Percentiles rank a stretch among this genome's conserved stretches.
Evolutionary conservation across 1,140 invertebrate genomes (phyloP).

Genomic region (Oedothorax gibbosus): DNA sequence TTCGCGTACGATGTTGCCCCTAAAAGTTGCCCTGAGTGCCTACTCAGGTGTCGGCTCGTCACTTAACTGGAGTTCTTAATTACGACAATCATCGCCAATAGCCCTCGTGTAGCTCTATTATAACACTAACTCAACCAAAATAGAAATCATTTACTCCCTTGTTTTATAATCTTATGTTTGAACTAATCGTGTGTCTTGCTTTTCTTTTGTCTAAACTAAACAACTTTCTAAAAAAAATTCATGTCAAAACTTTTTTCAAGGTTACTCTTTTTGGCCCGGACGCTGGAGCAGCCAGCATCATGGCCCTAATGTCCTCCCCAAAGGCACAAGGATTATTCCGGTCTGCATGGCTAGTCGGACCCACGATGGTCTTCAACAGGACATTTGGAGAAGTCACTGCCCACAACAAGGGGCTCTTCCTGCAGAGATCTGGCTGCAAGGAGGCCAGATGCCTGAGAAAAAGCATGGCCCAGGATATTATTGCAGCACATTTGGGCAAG

Average conservation of each 20-base stretch:
- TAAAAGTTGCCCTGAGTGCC: no score
- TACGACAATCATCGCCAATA: no score
- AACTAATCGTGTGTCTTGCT: no score
- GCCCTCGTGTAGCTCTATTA: no score
- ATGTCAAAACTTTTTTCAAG: slow-evolving; percentile 23
- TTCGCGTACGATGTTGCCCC: no score
- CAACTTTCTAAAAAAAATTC: no score
- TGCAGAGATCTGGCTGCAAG: slow-evolving; percentile 37
- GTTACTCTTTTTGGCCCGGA: slow-evolving; percentile 63
- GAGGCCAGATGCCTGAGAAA: slow-evolving; percentile 49
- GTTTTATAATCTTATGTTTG: no score
- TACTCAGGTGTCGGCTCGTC: no score
- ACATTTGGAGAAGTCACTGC: slow-evolving; percentile 43
- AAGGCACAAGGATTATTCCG: slow-evolving; percentile 38
- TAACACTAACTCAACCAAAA: no score
- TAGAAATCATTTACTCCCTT: no score
- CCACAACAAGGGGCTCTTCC: slow-evolving; percentile 41
- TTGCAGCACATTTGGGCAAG: slow-evolving; percentile 60
- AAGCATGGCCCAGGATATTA: slow-evolving; percentile 41
- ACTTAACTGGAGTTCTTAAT: no score
- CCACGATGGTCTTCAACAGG: slow-evolving; percentile 60
- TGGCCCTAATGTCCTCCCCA: slow-evolving; percentile 61
- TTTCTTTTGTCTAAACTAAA: no score
- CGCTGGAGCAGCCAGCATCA: slow-evolving; percentile 62
- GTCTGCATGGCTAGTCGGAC: slow-evolving; percentile 62